phyloP scores from a whole-genome alignment of 2,113 vertebrate genomes.

The Bungarus multicinctus region DNA sequence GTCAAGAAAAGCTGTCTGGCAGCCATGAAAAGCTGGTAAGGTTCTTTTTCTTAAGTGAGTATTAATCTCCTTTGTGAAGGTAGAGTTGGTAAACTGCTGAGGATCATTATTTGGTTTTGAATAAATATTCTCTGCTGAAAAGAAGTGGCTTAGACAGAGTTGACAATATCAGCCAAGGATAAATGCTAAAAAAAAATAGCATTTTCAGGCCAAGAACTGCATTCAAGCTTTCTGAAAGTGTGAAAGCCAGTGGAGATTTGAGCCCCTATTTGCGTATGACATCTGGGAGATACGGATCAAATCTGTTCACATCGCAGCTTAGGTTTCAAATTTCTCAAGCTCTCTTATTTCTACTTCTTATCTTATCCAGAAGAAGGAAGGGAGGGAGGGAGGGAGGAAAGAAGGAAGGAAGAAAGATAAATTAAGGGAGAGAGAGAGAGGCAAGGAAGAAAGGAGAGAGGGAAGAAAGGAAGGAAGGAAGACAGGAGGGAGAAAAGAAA shows the following conservation, averaged over 20 bases:
- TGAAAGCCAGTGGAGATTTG: not conserved
- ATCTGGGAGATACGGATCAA: not conserved
- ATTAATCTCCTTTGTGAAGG: not conserved
- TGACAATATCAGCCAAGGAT: not conserved
- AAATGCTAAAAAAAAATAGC: not conserved
- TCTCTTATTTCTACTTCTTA: not conserved
- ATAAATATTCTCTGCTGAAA: not conserved
- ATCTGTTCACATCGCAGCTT: not conserved
- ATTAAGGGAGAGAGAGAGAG: no score
- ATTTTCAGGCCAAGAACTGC: not conserved
- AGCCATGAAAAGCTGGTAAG: not conserved
- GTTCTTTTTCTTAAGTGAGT: not conserved
- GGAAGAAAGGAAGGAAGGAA: not conserved
- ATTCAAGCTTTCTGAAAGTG: not conserved
- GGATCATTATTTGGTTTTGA: not conserved
- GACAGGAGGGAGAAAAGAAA: no score
- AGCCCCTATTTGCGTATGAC: not conserved
- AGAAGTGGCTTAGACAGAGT: not conserved
- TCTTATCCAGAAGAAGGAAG: not conserved
- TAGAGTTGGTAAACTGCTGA: not conserved
- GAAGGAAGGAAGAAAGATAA: no score
- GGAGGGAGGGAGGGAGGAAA: not conserved
- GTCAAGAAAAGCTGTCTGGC: not conserved
- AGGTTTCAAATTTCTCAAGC: not conserved
- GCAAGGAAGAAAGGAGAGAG: not conserved